Evolutionary conservation across 1,140 invertebrate genomes (phyloP).

Genomic region (Chlorops oryzae): DNA sequence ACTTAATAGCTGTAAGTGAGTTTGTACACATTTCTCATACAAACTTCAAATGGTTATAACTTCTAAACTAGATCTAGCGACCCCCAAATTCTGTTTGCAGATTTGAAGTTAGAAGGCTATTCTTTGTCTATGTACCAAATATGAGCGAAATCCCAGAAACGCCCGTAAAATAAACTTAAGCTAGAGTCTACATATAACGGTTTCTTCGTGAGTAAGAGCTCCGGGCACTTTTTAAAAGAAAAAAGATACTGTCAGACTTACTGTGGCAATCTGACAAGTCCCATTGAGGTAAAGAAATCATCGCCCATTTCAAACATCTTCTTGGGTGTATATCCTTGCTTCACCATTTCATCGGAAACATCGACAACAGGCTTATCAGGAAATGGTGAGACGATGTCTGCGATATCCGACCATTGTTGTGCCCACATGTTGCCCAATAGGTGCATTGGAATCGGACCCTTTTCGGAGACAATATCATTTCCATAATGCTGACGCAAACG

Average conservation of each 20-base stretch:
- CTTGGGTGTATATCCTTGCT: slow-evolving; percentile 63
- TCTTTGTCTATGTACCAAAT: not conserved
- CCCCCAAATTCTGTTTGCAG: too few species aligned
- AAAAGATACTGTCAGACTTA: too few species aligned
- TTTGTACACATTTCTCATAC: too few species aligned
- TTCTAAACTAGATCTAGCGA: too few species aligned
- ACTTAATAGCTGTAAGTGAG: too few species aligned
- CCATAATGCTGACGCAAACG: slow-evolving; percentile 70
- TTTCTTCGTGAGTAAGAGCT: too few species aligned
- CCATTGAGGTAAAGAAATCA: slow-evolving; percentile 80
- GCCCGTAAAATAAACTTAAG: too few species aligned
- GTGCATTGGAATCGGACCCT: slow-evolving; percentile 87
- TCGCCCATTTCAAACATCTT: slow-evolving; percentile 79
- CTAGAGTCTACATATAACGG: too few species aligned
- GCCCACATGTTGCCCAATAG: slow-evolving; percentile 91
- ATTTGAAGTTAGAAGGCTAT: too few species aligned
- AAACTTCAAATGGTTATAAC: too few species aligned
- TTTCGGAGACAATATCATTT: slow-evolving; percentile 58
- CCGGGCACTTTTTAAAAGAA: too few species aligned
- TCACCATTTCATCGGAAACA: slow-evolving; percentile 63
- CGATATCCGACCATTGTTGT: slow-evolving; percentile 79
- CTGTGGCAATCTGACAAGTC: slow-evolving; percentile 73
- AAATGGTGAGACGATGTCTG: slow-evolving; percentile 61
- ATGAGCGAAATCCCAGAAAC: not conserved
- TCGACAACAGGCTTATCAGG: slow-evolving; percentile 66